Evolutionary conservation across 2,113 vertebrate species (phyloP).

Genomic region (Acinonyx jubatus): DNA sequence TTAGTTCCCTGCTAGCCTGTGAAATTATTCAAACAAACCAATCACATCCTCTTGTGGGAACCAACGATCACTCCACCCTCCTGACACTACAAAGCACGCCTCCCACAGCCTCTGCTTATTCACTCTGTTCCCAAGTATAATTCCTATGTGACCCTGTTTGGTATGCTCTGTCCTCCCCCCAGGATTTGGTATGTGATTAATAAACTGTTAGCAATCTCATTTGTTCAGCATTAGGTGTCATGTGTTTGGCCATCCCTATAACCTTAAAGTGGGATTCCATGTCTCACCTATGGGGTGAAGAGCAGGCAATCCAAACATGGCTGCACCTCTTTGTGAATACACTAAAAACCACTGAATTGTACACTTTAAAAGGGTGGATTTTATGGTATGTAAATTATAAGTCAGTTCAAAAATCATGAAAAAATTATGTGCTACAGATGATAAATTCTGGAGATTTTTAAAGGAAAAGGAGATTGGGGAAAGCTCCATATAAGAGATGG

Average conservation of each 20-base stretch:
- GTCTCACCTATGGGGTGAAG: neutral
- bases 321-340: constrained; percentile 28
- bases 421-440: neutral
- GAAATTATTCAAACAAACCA: constrained; percentile 24
- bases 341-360: neutral
- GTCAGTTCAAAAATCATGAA: neutral
- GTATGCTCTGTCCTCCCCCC: neutral
- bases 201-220: neutral
- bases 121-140: neutral
- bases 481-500: neutral
- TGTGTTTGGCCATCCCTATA: neutral
- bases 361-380: neutral
- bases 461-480: neutral
- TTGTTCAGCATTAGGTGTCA: neutral
- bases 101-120: neutral
- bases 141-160: neutral
- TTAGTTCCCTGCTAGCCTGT: neutral
- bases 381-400: neutral
- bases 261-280: neutral
- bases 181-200: neutral
- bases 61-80: neutral
- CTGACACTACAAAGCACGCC: neutral
- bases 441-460: constrained; percentile 24
- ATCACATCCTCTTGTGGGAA: neutral
- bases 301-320: neutral